phyloP scores from a whole-genome alignment of 2,888 invertebrate species.

The Stenodera caucasica region DNA sequence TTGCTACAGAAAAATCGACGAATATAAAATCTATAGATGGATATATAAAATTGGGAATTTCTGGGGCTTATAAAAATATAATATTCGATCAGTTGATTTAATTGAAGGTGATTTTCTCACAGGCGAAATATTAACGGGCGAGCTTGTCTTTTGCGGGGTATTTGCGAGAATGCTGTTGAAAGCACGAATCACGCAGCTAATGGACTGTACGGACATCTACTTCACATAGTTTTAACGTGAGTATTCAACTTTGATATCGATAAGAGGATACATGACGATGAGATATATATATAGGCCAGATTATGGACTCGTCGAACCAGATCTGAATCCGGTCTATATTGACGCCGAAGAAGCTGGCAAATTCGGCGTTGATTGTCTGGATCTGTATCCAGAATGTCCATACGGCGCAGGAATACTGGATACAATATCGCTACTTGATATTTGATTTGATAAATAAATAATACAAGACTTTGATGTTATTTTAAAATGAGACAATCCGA shows the following conservation, averaged over 20 bases:
- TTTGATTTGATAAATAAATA: too few relatives aligned
- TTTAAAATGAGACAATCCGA: too few relatives aligned
- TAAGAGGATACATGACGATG: neutral
- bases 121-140: constrained; percentile 68
- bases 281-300: constrained; percentile 58
- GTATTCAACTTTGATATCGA: constrained; percentile 43
- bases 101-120: constrained; percentile 16
- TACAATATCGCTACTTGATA: constrained; percentile 54
- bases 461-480: too few relatives aligned
- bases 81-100: too few relatives aligned
- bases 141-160: constrained; percentile 70
- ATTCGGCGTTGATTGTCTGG: constrained; percentile 65
- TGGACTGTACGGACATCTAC: constrained; percentile 73
- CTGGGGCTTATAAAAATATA: too few relatives aligned
- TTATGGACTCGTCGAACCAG: constrained; percentile 55
- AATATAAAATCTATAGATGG: too few relatives aligned
- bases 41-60: too few relatives aligned
- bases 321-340: constrained; percentile 60
- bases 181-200: constrained; percentile 64
- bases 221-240: constrained; percentile 76
- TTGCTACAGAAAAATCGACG: too few relatives aligned
- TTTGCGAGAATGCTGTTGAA: constrained; percentile 73
- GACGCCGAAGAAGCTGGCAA: constrained; percentile 67
- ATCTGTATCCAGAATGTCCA: constrained; percentile 65
- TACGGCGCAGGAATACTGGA: constrained; percentile 66